Evolutionary conservation across 2,113 vertebrate genomes (phyloP).

Genomic region (Malurus elegans): DNA sequence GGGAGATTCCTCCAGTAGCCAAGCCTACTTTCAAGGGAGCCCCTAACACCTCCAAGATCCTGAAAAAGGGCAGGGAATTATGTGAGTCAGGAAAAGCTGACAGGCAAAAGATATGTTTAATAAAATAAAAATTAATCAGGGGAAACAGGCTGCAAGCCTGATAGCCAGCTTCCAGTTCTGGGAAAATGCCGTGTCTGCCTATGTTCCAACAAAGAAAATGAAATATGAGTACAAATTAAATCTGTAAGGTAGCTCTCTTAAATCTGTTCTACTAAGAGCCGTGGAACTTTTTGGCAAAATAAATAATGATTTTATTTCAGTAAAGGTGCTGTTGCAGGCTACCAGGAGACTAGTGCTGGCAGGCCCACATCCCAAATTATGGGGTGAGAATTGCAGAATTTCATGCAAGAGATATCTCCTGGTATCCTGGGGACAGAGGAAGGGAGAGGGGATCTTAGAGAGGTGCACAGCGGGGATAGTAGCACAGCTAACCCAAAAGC

Average conservation of each 20-base stretch:
- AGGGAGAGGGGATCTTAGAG: neutral
- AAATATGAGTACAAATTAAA: neutral
- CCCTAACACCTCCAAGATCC: neutral
- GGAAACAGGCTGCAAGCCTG: neutral
- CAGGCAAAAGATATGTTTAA: neutral
- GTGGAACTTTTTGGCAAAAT: neutral
- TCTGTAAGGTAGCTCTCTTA: neutral
- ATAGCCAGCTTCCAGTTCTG: neutral
- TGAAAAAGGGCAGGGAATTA: neutral
- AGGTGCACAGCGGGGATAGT: neutral
- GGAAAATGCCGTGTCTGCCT: neutral
- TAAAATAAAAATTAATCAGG: neutral
- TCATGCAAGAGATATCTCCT: neutral
- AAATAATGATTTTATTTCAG: neutral
- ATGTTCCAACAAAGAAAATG: neutral
- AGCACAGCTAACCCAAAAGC: neutral
- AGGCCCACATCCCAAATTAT: neutral
- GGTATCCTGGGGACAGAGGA: neutral
- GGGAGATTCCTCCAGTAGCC: neutral
- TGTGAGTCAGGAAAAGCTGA: neutral
- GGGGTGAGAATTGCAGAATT: neutral
- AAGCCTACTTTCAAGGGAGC: neutral
- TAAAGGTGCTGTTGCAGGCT: neutral
- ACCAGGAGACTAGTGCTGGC: neutral
- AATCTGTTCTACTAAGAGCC: neutral